phyloP scores from a whole-genome alignment of 37 sponge, comb jelly and placozoan genomes.

The Aplysina aerophoba region DNA sequence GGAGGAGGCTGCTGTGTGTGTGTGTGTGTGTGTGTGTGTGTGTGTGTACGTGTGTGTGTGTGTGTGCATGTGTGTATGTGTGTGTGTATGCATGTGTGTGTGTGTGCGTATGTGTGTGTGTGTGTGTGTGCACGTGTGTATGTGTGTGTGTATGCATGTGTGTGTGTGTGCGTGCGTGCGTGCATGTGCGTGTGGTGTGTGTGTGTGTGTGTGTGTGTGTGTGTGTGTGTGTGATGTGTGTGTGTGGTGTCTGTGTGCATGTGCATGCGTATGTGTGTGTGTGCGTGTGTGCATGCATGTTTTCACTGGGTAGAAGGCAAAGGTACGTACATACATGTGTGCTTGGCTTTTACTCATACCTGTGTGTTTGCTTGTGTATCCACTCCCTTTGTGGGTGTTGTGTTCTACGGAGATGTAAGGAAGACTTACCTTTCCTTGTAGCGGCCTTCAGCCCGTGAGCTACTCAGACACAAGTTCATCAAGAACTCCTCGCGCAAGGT shows the following conservation, averaged over 20 bases:
- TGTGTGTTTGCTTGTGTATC: neutral
- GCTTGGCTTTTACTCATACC: neutral
- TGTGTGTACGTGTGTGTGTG: too few species aligned
- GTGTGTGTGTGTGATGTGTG: constrained; percentile 5
- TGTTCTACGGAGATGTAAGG: neutral
- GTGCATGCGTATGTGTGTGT: neutral
- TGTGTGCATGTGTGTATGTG: too few species aligned
- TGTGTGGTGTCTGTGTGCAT: too few species aligned
- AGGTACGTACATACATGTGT: neutral
- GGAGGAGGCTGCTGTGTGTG: too few species aligned
- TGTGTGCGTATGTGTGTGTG: too few species aligned
- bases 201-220: constrained; percentile 15
- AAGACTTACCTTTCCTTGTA: constrained; percentile 22
- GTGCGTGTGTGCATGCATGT: neutral
- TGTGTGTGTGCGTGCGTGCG: neutral
- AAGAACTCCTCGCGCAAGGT: constrained; percentile 77
- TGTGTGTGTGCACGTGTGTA: neutral
- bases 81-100: too few species aligned
- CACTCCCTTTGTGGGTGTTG: neutral
- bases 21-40: too few species aligned
- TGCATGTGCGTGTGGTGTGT: neutral
- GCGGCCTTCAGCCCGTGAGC: constrained; percentile 88
- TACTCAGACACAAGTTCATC: constrained; percentile 86
- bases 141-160: neutral
- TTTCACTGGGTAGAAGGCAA: neutral